Conservation (phyloP, 2,113 vertebrate genomes). For the Tragelaphus strepsiceros region DNA sequence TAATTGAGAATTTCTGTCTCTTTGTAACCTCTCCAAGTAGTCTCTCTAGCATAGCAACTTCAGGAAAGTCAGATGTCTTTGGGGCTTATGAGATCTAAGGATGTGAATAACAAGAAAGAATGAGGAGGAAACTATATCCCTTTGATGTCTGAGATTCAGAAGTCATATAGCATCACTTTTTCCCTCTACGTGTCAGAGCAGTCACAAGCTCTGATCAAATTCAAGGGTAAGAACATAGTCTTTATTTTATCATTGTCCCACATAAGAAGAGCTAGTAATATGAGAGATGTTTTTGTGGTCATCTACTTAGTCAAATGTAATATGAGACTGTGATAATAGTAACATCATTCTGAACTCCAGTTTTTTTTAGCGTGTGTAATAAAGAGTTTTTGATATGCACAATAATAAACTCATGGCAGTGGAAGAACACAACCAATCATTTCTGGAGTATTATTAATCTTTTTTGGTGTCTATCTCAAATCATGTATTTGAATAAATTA, state of each 20-base stretch:
- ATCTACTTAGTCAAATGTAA: not conserved
- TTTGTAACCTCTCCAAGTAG: not conserved
- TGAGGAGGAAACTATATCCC: not conserved
- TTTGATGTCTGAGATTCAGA: not conserved
- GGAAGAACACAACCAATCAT: not conserved
- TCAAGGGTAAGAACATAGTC: not conserved
- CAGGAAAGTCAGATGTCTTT: not conserved
- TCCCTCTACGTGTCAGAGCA: not conserved
- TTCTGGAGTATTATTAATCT: not conserved
- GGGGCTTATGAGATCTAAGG: not conserved
- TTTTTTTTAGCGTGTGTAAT: not conserved
- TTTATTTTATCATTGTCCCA: not conserved
- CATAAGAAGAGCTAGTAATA: not conserved
- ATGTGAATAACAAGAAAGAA: not conserved
- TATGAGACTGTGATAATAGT: not conserved
- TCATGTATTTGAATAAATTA: not conserved
- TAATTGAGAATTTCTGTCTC: not conserved
- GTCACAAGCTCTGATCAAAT: not conserved
- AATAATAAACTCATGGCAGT: not conserved
- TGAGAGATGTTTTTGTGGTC: not conserved
- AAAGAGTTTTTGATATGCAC: not conserved
- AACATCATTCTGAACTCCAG: not conserved
- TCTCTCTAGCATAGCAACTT: not conserved
- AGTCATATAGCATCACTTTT: not conserved
- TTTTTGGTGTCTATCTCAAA: not conserved